Evolutionary conservation across 2,113 vertebrate species (phyloP), one percentile per base, ranked within the genome.

Genomic region (Numida meleagris): DNA sequence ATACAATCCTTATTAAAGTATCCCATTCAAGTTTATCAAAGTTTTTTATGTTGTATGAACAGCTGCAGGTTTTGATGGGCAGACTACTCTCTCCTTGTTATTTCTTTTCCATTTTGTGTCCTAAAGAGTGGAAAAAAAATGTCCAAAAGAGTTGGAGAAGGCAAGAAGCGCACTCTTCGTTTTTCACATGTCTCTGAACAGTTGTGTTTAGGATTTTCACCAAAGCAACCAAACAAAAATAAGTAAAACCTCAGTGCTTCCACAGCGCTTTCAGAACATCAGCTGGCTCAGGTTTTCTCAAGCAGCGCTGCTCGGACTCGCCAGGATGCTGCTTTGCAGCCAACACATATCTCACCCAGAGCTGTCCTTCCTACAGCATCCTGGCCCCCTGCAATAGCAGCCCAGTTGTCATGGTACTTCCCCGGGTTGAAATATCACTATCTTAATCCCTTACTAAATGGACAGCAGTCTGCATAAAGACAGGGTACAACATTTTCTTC

Each of bases 1-100:
- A 78, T n/a, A 81, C 21, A 21, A 6, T 46, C 85, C 82, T 86
- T 88, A 93, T 83, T 91, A 46, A 91, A 78, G 40, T 12, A 16
- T 40, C 15, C 73, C 36, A 63, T 40, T 75, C 10, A 57, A 74
- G 46, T 73, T 89, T 42, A 88, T 65, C 53, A 2, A 86, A 61
- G 36, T 10, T 65, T 78, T 85, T 83, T 31, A 38, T 59, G 40
- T 27, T 19, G 6, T 23, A 58, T 76, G 45, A 86, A 86, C 38
- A 78, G 29, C 23, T 72, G 27, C 0, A 6, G 7, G 20, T 72
- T 84, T 72, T 7, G 14, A 70, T 38, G 21, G 14, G 13, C 34
- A 90, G 61, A 82, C 50, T 46, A 40, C 13, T 20, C 58, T 8
- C 34, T 50, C 42, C 14, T 55, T 40, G 11, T 45, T 65, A 12